These are phyloP conservation scores for Nephrotoma guestfalica DNA, from an alignment of 2,888 invertebrate genomes.

Conservation along the genomic window DNA sequence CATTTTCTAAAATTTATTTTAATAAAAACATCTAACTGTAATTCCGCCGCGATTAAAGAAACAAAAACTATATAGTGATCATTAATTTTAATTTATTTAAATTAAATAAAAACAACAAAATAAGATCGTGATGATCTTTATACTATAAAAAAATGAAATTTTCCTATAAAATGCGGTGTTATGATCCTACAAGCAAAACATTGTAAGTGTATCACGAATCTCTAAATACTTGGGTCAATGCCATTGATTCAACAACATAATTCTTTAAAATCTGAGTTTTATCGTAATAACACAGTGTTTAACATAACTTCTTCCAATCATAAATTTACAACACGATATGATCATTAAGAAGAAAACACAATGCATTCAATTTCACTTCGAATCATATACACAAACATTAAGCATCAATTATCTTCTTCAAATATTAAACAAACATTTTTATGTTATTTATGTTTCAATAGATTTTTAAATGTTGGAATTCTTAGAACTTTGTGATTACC, in stretches of 20 bases:
- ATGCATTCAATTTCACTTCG: neutral
- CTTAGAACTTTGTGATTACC: neutral
- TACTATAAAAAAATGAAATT: neutral
- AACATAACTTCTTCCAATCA: neutral
- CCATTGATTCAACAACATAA: neutral
- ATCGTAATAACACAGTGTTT: neutral
- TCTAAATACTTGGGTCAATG: neutral
- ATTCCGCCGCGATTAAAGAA: neutral
- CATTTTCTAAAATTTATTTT: neutral
- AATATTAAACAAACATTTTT: neutral
- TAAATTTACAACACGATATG: neutral
- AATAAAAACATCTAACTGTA: neutral
- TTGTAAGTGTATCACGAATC: neutral
- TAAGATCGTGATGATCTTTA: neutral
- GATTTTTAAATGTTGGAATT: neutral
- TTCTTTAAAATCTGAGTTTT: neutral
- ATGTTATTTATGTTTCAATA: neutral
- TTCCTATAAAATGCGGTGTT: neutral
- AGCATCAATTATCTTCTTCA: neutral
- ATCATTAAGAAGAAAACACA: neutral
- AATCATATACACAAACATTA: neutral
- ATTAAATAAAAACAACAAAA: neutral
- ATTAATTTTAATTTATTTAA: neutral
- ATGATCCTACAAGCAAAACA: neutral
- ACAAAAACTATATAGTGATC: neutral